A percentile compares a stretch with the other conserved stretches of the same genome.
Evolutionary conservation across 37 sponge, comb jelly and placozoan genomes (phyloP).

Genomic region (Amphimedon queenslandica): DNA sequence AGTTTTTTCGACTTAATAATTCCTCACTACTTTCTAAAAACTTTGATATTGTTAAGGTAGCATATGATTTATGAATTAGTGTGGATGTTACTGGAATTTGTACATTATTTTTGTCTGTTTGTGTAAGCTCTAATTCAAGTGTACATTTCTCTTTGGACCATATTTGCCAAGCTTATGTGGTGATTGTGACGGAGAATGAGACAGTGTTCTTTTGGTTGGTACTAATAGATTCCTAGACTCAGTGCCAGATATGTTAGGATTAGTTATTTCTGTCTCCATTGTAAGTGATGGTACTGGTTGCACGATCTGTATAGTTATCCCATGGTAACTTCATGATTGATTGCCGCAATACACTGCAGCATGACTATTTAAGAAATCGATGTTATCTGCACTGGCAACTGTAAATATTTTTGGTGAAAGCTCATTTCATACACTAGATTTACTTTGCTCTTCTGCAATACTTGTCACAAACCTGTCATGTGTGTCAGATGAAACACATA

Average conservation of each 20-base stretch:
- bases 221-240: background rate
- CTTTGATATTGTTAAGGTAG: too few species aligned
- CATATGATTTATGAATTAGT: too few species aligned
- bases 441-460: background rate
- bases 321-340: slow-evolving; percentile 34
- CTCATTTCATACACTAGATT: slow-evolving; percentile 3
- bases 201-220: background rate
- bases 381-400: slow-evolving; percentile 16
- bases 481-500: slow-evolving; percentile 9
- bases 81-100: too few species aligned
- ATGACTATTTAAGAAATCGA: slow-evolving; percentile 29
- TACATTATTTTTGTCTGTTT: too few species aligned
- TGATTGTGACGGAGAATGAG: too few species aligned
- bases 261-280: background rate
- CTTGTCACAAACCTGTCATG: slow-evolving; percentile 25
- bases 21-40: too few species aligned
- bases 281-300: slow-evolving; percentile 15
- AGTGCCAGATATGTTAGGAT: background rate
- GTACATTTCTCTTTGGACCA: too few species aligned
- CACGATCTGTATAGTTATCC: slow-evolving; percentile 20
- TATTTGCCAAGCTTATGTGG: too few species aligned
- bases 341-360: slow-evolving; percentile 25
- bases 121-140: too few species aligned
- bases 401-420: slow-evolving; percentile 4
- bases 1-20: too few species aligned